These are phyloP conservation scores for Pollenia amentaria DNA, from an alignment of 2,888 invertebrate species.

Conservation along the genomic window DNA sequence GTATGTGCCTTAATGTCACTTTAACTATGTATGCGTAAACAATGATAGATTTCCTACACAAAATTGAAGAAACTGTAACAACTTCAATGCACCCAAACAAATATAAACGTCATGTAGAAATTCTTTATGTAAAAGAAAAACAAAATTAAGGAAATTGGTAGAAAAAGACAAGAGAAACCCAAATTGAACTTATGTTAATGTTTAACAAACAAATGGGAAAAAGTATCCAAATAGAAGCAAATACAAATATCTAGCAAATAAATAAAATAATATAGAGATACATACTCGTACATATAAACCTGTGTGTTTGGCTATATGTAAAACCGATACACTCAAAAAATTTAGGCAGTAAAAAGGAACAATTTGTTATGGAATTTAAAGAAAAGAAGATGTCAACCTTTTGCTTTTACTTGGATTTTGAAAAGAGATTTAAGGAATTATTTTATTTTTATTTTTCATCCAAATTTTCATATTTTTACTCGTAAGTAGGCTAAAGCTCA, in stretches of 20 bases:
- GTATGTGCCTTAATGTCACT: background rate
- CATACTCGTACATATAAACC: background rate
- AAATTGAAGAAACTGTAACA: background rate
- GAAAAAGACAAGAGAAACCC: conserved; percentile 15
- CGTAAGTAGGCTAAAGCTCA: too few species aligned
- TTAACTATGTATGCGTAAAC: conserved; percentile 17
- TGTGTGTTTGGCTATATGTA: background rate
- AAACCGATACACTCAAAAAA: conserved; percentile 29
- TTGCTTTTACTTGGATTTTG: too few species aligned
- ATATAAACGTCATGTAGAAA: conserved; percentile 56
- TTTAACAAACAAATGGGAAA: conserved; percentile 38
- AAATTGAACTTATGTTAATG: conserved; percentile 50
- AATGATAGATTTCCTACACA: conserved; percentile 21
- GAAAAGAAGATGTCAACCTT: too few species aligned
- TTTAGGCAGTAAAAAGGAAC: background rate
- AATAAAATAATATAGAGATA: conserved; percentile 9
- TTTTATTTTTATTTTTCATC: too few species aligned
- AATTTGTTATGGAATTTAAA: too few species aligned
- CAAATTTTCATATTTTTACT: too few species aligned
- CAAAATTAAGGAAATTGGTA: conserved; percentile 14
- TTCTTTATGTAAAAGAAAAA: conserved; percentile 28
- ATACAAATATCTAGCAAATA: conserved; percentile 43
- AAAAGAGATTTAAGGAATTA: too few species aligned
- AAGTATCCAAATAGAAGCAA: conserved; percentile 24
- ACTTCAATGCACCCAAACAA: conserved; percentile 22